Evolutionary conservation across 2,888 invertebrate species (phyloP).

Genomic region (Microctonus hyperodae): DNA sequence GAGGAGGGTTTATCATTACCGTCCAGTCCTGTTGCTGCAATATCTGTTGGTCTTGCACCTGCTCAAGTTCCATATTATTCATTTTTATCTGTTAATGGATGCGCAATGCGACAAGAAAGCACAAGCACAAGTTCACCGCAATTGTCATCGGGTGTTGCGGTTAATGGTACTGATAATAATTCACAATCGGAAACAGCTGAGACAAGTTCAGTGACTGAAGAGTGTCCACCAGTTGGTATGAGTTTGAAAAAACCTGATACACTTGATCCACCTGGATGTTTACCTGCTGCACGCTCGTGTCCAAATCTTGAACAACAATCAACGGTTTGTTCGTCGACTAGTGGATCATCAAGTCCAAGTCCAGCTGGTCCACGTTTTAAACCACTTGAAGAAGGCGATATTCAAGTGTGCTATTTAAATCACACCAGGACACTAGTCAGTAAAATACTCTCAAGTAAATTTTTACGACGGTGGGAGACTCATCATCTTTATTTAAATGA

Average conservation of each 20-base stretch:
- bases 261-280: constrained; percentile 49
- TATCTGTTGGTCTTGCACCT: constrained; percentile 62
- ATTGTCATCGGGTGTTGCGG: constrained; percentile 46
- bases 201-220: constrained; percentile 29
- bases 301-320: constrained; percentile 66
- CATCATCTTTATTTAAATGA: constrained; percentile 75
- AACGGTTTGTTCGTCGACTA: constrained; percentile 66
- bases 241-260: constrained; percentile 47
- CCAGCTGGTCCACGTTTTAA: constrained; percentile 71
- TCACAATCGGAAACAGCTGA: constrained; percentile 33
- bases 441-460: constrained; percentile 80
- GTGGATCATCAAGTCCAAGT: constrained; percentile 63
- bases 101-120: constrained; percentile 61
- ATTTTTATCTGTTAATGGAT: constrained; percentile 64
- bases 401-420: constrained; percentile 78
- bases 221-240: constrained; percentile 28
- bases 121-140: constrained; percentile 61
- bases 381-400: constrained; percentile 75
- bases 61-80: constrained; percentile 60
- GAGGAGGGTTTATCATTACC: constrained; percentile 64
- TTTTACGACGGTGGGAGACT: constrained; percentile 79
- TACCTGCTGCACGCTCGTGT: constrained; percentile 64
- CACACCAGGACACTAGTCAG: constrained; percentile 80
- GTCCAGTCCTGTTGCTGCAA: constrained; percentile 58
- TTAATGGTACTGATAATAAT: constrained; percentile 25